Evolutionary conservation across 2,113 vertebrate species (phyloP).

Genomic region (Saimiri boliviensis): DNA sequence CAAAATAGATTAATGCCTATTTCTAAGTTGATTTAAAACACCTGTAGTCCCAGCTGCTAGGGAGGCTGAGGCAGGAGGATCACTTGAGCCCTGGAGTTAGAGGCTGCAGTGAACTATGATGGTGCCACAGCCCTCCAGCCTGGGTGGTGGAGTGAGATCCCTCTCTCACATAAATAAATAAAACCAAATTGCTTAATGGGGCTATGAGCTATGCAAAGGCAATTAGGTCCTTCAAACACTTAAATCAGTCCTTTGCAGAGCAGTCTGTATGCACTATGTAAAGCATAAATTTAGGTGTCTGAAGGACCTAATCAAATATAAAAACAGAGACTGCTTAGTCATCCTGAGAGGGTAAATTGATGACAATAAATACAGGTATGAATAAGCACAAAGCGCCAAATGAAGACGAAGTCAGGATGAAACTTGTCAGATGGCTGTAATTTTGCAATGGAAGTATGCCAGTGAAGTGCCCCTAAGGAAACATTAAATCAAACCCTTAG

Average conservation of each 20-base stretch:
- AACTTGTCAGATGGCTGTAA: neutral
- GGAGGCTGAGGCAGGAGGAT: neutral
- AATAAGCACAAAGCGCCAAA: neutral
- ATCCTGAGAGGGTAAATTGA: neutral
- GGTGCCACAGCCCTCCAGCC: too few species aligned
- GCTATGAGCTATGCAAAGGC: neutral
- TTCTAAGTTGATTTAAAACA: neutral
- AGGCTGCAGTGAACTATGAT: too few species aligned
- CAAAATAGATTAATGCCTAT: neutral
- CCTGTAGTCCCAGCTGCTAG: neutral
- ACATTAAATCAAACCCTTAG: neutral
- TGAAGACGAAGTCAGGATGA: neutral
- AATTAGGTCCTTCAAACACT: neutral
- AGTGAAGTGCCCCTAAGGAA: neutral
- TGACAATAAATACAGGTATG: neutral
- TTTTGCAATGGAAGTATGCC: neutral
- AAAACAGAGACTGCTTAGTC: neutral
- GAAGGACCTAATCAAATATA: too few species aligned
- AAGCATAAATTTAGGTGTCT: too few species aligned
- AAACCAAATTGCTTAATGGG: neutral
- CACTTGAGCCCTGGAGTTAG: too few species aligned
- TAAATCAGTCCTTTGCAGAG: neutral
- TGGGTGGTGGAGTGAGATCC: too few species aligned
- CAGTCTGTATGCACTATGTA: too few species aligned
- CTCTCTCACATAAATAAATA: neutral